A percentile compares a stretch with the other conserved stretches of the same genome.
These are phyloP conservation scores for Leuciscus idus DNA, from an alignment of 2,113 vertebrate species.

Conservation along the genomic window DNA sequence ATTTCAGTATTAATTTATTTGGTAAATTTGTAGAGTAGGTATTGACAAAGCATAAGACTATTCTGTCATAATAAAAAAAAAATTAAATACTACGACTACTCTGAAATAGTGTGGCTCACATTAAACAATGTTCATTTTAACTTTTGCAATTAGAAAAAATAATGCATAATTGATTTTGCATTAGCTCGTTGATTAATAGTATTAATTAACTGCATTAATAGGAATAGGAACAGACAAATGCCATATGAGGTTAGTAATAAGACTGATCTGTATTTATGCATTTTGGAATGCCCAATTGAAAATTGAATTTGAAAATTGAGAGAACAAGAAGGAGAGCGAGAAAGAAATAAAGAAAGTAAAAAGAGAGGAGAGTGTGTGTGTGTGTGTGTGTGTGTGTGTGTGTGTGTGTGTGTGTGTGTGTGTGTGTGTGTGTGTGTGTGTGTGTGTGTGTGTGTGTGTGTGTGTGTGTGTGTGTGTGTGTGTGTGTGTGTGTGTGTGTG, in stretches of 20 bases:
- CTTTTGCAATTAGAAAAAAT: background rate
- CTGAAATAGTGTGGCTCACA: no score
- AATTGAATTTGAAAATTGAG: background rate
- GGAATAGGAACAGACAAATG: background rate
- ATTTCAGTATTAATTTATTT: no score
- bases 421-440: conserved; percentile 16
- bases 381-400: background rate
- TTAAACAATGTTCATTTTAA: no score
- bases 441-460: background rate
- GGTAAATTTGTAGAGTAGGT: background rate
- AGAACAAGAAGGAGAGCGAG: background rate
- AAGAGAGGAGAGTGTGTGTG: conserved; percentile 14
- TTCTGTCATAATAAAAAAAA: background rate
- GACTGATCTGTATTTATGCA: background rate
- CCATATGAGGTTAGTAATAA: background rate
- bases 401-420: conserved; percentile 65
- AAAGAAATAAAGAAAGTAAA: background rate
- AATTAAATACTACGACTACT: background rate
- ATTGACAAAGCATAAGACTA: background rate
- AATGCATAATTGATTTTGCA: background rate
- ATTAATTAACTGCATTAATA: background rate
- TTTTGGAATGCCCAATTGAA: no score
- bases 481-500: no score
- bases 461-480: conserved; percentile 65
- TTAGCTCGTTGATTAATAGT: background rate